These are phyloP conservation scores for Forficula auricularia DNA, from an alignment of 1,140 invertebrate species.

Conservation along the genomic window DNA sequence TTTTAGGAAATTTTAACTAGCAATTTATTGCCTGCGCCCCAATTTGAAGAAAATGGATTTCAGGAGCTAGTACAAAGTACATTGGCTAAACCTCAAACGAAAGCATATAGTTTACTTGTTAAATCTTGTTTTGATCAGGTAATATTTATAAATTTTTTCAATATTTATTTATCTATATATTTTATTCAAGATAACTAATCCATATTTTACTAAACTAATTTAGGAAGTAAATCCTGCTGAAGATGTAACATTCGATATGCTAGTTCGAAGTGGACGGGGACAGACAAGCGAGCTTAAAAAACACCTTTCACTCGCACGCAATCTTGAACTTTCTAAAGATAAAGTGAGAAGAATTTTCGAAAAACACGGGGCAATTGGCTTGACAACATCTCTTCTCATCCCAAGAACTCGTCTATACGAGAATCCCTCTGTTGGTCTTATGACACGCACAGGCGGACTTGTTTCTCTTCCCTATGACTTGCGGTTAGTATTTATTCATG, in stretches of 20 bases:
- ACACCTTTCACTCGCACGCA: conserved; percentile 11
- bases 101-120: conserved; percentile 62
- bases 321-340: conserved; percentile 18
- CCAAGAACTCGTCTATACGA: conserved; percentile 43
- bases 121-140: conserved; percentile 46
- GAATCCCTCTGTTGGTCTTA: conserved; percentile 52
- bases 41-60: conserved; percentile 61
- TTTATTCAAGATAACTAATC: not conserved
- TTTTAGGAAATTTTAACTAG: too few species aligned
- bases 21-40: conserved; percentile 43
- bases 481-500: conserved; percentile 26
- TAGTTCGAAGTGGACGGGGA: conserved; percentile 20
- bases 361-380: conserved; percentile 54
- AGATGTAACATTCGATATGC: conserved; percentile 59
- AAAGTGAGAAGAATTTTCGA: conserved; percentile 47
- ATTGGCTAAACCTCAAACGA: conserved; percentile 59
- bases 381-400: conserved; percentile 57
- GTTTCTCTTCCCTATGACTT: conserved; percentile 65
- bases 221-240: conserved; percentile 39
- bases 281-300: conserved; percentile 25
- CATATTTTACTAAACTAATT: conserved; percentile 4
- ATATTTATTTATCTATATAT: not conserved
- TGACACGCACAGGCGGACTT: conserved; percentile 67
- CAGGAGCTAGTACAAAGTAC: conserved; percentile 59
- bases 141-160: conserved; percentile 5